Base-by-base conservation (phyloP, 2,888 invertebrate genomes). In the Mongoloraphidia duomilia region DNA sequence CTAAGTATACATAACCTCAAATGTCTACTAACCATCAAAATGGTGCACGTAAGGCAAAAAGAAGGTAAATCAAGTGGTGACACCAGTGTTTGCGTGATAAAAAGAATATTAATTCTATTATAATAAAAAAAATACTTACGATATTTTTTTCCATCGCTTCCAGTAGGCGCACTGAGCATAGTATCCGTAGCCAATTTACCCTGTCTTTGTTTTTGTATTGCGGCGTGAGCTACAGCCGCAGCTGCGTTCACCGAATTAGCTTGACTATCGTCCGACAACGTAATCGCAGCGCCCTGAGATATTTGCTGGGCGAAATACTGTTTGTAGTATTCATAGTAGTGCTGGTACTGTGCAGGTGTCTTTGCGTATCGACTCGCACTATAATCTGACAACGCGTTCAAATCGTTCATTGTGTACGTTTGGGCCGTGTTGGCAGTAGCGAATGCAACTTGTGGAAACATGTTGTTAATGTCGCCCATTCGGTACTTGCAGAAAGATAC, bases 211-310 rank as follows among this genome's bases (percentile, higher is more conserved):
- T 26, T 26, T 55, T 78, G 77, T 51, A 89, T 86, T 6, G 92
- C 92, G 0, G 88, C 88, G 58, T 90, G 84, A 0, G 93, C 91
- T 0, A 92, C 89, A 1, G 91, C 91, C 0, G 90, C 88, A 0
- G 88, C 90, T 0, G 87, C 87, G 65, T 89, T 89, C 0, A 85
- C 86, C 9, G 82, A 69, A 56, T 83, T 83, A 52, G 81, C 83
- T 77, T 57, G 81, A 76, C 60, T 80, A 58, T 51, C 77, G 67
- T 66, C 66, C 48, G 66, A 66, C 9, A 65, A 56, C 9, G 65
- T 65, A 34, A 75, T 74, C 1, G 74, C 69, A 44, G 72, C 69
- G 3, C 76, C 77, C 51, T 75, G 74, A 55, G 71, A 72, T 55
- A 79, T 75, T 62, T 77, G 76, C 56, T 75, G 75, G 35, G 77